Base-by-base conservation (phyloP, 2,888 invertebrate species). In the Erannis defoliaria region DNA sequence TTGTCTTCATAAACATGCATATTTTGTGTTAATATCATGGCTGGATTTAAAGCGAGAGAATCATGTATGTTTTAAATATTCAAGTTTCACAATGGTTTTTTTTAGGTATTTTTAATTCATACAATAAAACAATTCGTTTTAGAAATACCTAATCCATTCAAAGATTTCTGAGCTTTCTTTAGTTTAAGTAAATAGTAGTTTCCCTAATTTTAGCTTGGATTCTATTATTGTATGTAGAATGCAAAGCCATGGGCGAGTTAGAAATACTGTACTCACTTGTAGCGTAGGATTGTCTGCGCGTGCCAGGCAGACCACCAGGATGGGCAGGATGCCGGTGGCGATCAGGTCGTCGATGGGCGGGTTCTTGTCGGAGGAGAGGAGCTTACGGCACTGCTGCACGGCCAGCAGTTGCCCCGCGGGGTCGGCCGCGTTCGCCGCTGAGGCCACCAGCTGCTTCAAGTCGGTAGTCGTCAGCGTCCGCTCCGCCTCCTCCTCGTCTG, bases 281-380 rank as follows among this genome's bases (percentile, higher is more conserved):
- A 99, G 93, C 71, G 97, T 95, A 50, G 98, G 97, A 84, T 97
- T 97, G 83, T 98, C 97, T 76, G 97, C 95, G 76, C 96, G 95
- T 72, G 96, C 95, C 70, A 99, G 94, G 92, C 99, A 99, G 71
- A 95, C 94, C 56, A 99, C 98, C 76, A 99, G 95, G 77, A 99
- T 97, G 49, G 99, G 99, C 74, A 99, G 94, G 81, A 99, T 99
- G 72, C 98, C 98, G 84, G 97, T 97, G 43, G 95, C 94, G 76
- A 99, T 99, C 70, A 99, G 94, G 68, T 97, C 97, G 93, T 99
- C 98, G 78, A 99, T 99, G 19, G 99, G 99, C 72, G 99, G 99
- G 94, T 99, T 99, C 78, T 98, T 96, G 88, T 99, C 99, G 69
- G 98, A 98, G 8, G 99, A 99, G 33, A 99, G 94, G 75, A 99